Base-by-base conservation (phyloP, 2,888 invertebrate genomes). In the Gandaritis pyraliata region DNA sequence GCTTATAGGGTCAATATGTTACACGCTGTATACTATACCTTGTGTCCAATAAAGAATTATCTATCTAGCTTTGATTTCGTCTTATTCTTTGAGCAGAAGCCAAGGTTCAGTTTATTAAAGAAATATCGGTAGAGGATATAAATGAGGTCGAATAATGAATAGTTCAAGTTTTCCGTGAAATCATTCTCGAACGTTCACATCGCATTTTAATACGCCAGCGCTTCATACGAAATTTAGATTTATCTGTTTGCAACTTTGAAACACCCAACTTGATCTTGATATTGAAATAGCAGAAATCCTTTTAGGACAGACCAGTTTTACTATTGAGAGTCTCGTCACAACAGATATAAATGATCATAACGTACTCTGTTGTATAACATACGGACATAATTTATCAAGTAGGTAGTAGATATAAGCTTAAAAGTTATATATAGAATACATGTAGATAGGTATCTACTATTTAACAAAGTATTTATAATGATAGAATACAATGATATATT, bases 191-290 rank as follows among this genome's bases (percentile, higher is more conserved):
- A 41, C 13, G 29, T 30, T 38, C 60, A 51, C 54, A 55, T 58
- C 13, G 61, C 56, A 63, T 58, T 58, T 46, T 48, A 58, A 60
- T 12, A 36, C 11, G 16, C 18, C 18, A n/a, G n/a, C 23, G 4
- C 16, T 12, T 49, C 16, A 36, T 59, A 38, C 43, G 58, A 61
- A 36, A 57, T 64, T 58, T 10, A 61, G 38, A 66, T 66, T 39
- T 30, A 16, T 36, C 16, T n/a, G 48, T n/a, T 46, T 11, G 11
- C 1, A 23, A 5, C 12, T 12, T 45, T 45, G 29, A 45, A 47
- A 56, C 53, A 43, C n/a, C 38, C 45, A 60, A 55, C 54, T 62
- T 63, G 59, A 65, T 54, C 57, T 54, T 58, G 39, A 54, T 13
- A 30, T 48, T 30, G 29, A 30, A 15, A 30, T 48, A 13, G 48